These are phyloP conservation scores for Xylota sylvarum DNA, from an alignment of 2,888 invertebrate genomes.

Conservation along the genomic window DNA sequence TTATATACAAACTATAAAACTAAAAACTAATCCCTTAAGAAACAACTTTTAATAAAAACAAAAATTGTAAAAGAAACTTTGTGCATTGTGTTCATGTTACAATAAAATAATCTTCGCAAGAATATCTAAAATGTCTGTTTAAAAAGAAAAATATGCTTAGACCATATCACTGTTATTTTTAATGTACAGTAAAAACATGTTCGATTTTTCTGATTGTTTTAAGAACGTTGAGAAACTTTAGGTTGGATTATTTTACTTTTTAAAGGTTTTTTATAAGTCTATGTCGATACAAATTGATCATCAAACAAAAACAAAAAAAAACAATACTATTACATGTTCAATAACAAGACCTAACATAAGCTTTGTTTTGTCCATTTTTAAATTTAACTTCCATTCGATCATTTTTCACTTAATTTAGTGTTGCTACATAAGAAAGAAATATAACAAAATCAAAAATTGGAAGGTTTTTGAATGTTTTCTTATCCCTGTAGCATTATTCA, in stretches of 20 bases:
- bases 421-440: slow-evolving; percentile 57
- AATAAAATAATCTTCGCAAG: slow-evolving; percentile 75
- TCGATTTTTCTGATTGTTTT: slow-evolving; percentile 43
- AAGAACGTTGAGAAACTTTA: slow-evolving; percentile 48
- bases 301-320: too few species aligned
- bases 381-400: slow-evolving; percentile 33
- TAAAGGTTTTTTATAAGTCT: slow-evolving; percentile 25
- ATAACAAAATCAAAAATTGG: slow-evolving; percentile 51
- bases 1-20: slow-evolving; percentile 71
- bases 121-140: slow-evolving; percentile 74
- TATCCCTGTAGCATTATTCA: background rate
- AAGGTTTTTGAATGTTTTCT: slow-evolving; percentile 16
- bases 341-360: slow-evolving; percentile 24
- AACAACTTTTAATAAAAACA: slow-evolving; percentile 63
- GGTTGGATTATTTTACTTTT: slow-evolving; percentile 47
- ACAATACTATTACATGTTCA: slow-evolving; percentile 25
- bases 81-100: slow-evolving; percentile 77
- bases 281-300: slow-evolving; percentile 24
- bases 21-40: slow-evolving; percentile 60
- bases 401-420: slow-evolving; percentile 43
- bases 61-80: slow-evolving; percentile 63
- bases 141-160: slow-evolving; percentile 67
- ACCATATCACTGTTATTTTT: slow-evolving; percentile 76
- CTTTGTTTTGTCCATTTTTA: slow-evolving; percentile 32
- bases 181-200: slow-evolving; percentile 60